Percentiles rank a stretch among this genome's conserved stretches.
Conservation (phyloP, 2,888 invertebrate genomes). For the Coronaproctus castanopsis region DNA sequence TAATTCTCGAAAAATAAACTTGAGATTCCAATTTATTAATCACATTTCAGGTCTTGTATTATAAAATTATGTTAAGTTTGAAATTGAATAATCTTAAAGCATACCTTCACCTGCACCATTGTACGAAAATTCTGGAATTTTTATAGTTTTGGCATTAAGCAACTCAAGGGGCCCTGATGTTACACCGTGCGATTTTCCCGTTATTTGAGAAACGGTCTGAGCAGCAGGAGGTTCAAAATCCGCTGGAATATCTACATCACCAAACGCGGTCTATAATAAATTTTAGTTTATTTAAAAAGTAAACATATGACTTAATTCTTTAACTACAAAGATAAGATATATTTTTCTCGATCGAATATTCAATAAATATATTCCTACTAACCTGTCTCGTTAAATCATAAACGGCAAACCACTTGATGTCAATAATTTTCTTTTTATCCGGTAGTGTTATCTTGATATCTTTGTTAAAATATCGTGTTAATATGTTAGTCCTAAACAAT, state of each 20-base stretch:
- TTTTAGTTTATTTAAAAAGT: not conserved
- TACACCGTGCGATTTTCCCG: slow-evolving; percentile 41
- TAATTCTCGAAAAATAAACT: too few relatives aligned
- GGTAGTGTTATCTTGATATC: slow-evolving; percentile 63
- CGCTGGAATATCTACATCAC: slow-evolving; percentile 73
- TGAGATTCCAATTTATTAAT: too few relatives aligned
- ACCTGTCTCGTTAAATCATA: slow-evolving; percentile 65
- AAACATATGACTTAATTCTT: too few relatives aligned
- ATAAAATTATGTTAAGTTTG: too few relatives aligned
- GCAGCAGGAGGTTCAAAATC: slow-evolving; percentile 69
- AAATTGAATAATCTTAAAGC: too few relatives aligned
- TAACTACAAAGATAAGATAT: not conserved
- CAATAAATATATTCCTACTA: slow-evolving; percentile 19
- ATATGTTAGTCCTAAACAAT: slow-evolving; percentile 51
- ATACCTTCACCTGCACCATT: slow-evolving; percentile 44
- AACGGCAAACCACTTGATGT: slow-evolving; percentile 72
- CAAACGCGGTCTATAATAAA: slow-evolving; percentile 46
- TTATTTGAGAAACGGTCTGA: slow-evolving; percentile 38
- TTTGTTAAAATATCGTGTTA: slow-evolving; percentile 66
- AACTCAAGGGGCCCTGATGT: slow-evolving; percentile 51
- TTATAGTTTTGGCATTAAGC: slow-evolving; percentile 57
- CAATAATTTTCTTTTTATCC: slow-evolving; percentile 64
- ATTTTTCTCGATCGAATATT: too few relatives aligned
- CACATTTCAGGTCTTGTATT: too few relatives aligned
- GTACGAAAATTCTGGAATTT: slow-evolving; percentile 53